Conservation (phyloP, 2,113 vertebrate genomes). For the Cryptotis parvus region DNA sequence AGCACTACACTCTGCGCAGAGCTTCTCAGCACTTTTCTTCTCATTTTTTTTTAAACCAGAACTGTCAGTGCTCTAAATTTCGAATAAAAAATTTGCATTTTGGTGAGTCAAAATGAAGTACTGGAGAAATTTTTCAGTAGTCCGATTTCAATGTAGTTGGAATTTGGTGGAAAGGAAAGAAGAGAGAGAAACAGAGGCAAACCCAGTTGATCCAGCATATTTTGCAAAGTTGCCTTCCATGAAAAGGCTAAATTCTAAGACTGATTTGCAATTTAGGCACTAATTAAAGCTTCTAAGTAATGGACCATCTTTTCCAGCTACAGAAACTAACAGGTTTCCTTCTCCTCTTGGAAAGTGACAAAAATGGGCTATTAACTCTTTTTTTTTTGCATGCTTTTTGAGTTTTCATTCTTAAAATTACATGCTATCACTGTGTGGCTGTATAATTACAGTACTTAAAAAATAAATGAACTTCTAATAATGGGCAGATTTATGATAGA, state of each 20-base stretch:
- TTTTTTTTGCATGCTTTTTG: conserved; percentile 26
- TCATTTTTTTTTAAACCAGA: neutral
- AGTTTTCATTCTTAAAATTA: conserved; percentile 44
- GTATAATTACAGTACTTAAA: conserved; percentile 48
- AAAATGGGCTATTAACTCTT: neutral
- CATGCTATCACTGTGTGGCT: neutral
- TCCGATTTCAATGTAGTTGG: neutral
- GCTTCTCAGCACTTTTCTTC: neutral
- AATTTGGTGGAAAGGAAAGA: neutral
- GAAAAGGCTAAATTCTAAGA: neutral
- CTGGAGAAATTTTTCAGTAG: neutral
- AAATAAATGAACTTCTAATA: conserved; percentile 58
- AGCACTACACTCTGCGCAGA: neutral
- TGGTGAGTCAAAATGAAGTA: neutral
- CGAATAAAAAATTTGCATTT: conserved; percentile 44
- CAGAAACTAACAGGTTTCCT: neutral
- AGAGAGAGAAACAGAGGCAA: neutral
- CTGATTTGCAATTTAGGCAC: neutral
- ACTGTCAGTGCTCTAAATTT: conserved; percentile 35
- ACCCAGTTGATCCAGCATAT: neutral
- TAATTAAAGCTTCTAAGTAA: conserved; percentile 40
- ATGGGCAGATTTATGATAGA: conserved; percentile 41
- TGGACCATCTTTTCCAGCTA: neutral
- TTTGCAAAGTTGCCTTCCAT: conserved; percentile 1
- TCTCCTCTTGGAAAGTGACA: conserved; percentile 6